These are phyloP conservation scores for Pteromalus puparum DNA, from an alignment of 1,140 invertebrate genomes.

Conservation along the genomic window DNA sequence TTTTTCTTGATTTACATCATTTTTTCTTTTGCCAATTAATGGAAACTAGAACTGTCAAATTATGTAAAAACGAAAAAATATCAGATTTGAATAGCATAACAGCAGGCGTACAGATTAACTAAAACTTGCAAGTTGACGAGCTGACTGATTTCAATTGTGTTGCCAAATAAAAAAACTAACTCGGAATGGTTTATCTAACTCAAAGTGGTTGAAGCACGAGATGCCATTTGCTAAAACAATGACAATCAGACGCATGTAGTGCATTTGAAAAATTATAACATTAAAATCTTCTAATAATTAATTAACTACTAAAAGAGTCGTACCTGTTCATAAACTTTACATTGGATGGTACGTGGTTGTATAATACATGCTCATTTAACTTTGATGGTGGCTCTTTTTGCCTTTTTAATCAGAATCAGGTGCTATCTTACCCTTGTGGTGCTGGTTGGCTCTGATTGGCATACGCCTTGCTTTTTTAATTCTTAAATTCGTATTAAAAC, in stretches of 20 bases:
- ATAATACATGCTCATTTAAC: slow-evolving; percentile 27
- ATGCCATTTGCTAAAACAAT: slow-evolving; percentile 62
- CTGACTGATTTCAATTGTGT: slow-evolving; percentile 52
- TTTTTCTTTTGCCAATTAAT: background rate
- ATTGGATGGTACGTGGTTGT: slow-evolving; percentile 60
- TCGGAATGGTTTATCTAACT: slow-evolving; percentile 71
- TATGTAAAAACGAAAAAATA: slow-evolving; percentile 28
- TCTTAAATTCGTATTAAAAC: slow-evolving; percentile 46
- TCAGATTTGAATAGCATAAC: background rate
- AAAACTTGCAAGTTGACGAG: slow-evolving; percentile 35
- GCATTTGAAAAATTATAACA: slow-evolving; percentile 34
- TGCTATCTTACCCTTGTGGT: slow-evolving; percentile 67
- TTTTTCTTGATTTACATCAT: slow-evolving; percentile 6
- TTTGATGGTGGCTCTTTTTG: slow-evolving; percentile 31
- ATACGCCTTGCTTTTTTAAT: slow-evolving; percentile 65
- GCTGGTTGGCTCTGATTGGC: slow-evolving; percentile 69
- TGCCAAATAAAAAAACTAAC: slow-evolving; percentile 64
- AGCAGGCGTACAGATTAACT: slow-evolving; percentile 34
- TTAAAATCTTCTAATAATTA: slow-evolving; percentile 18
- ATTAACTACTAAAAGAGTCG: slow-evolving; percentile 57
- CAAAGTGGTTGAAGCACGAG: slow-evolving; percentile 63
- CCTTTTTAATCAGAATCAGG: slow-evolving; percentile 61
- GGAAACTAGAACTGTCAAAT: background rate
- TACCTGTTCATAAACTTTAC: slow-evolving; percentile 63
- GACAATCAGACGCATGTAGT: slow-evolving; percentile 66